Evolutionary conservation across 1,140 invertebrate genomes (phyloP).

Genomic region (Papilio helenus): DNA sequence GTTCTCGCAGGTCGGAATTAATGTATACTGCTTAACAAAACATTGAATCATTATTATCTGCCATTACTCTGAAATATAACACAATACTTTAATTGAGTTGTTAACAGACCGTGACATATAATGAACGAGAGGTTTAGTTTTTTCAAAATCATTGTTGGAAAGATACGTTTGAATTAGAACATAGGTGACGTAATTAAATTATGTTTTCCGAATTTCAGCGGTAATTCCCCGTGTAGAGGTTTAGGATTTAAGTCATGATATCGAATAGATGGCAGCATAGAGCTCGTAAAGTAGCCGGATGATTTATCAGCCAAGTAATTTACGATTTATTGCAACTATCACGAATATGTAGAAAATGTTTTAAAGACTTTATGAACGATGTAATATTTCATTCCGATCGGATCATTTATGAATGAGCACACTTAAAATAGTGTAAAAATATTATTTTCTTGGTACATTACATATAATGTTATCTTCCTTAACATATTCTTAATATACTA

Average conservation of each 20-base stretch:
- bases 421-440: not conserved
- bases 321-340: conserved; percentile 24
- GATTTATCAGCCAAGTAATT: conserved; percentile 33
- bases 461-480: no score
- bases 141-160: not conserved
- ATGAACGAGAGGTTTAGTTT: no score
- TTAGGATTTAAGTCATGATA: not conserved
- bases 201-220: conserved; percentile 16
- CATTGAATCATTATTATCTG: conserved; percentile 25
- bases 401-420: conserved; percentile 7
- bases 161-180: not conserved
- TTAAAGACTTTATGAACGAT: not conserved
- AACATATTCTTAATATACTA: no score
- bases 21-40: conserved; percentile 30
- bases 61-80: not conserved
- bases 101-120: no score
- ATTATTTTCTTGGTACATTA: no score
- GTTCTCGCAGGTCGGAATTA: conserved; percentile 1
- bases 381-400: not conserved
- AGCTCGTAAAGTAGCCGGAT: conserved; percentile 27
- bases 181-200: not conserved
- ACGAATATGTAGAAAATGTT: conserved; percentile 29
- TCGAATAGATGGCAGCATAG: conserved; percentile 29
- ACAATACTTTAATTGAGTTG: not conserved
- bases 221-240: conserved; percentile 4